Conservation (phyloP, 1,140 invertebrate species). For the Listronotus oregonensis region DNA sequence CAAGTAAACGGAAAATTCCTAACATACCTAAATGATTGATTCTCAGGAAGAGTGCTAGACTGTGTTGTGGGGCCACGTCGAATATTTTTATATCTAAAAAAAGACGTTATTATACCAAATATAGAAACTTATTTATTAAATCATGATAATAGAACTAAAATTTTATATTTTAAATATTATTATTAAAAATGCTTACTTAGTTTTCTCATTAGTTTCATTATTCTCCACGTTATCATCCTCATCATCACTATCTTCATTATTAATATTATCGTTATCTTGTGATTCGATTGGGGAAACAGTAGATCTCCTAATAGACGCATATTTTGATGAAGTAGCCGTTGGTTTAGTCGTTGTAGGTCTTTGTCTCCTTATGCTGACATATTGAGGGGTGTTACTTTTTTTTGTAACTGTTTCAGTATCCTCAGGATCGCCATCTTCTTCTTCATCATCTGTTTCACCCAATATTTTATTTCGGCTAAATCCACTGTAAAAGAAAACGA, state of each 20-base stretch:
- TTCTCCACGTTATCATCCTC: no score
- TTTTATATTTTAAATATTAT: no score
- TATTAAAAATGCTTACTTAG: no score
- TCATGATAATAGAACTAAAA: no score
- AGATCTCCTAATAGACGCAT: constrained; percentile 36
- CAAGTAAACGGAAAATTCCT: not conserved
- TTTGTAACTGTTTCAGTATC: constrained; percentile 50
- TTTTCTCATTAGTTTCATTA: no score
- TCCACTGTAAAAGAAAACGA: constrained; percentile 27
- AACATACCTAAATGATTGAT: no score
- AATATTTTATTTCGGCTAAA: constrained; percentile 44
- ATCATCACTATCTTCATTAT: no score
- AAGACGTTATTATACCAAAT: no score
- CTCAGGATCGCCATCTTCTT: constrained; percentile 48
- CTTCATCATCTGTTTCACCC: constrained; percentile 41
- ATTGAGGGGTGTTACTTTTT: constrained; percentile 59
- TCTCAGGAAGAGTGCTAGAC: constrained; percentile 5
- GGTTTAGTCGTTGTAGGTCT: constrained; percentile 60
- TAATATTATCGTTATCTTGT: constrained; percentile 22
- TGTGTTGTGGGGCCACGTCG: constrained; percentile 57
- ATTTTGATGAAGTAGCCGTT: constrained; percentile 40
- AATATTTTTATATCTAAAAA: constrained; percentile 58
- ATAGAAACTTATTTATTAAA: no score
- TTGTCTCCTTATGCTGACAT: constrained; percentile 69
- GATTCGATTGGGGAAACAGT: constrained; percentile 19